These are phyloP conservation scores for Crocodylus rhombifer DNA, from an alignment of 2,797 vertebrate species.

Conservation along the genomic window DNA sequence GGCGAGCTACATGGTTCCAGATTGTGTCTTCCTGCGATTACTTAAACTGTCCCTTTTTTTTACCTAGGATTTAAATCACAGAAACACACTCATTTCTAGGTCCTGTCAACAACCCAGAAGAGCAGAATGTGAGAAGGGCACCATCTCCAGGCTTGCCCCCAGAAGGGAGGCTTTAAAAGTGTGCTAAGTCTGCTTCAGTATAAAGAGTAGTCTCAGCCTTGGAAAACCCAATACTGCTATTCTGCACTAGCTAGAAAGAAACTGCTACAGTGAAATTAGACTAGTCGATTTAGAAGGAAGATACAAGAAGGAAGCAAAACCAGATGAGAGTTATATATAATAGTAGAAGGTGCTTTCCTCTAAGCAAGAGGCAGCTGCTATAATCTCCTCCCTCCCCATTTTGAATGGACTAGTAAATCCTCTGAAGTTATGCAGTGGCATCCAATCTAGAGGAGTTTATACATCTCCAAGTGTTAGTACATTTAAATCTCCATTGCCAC, in stretches of 20 bases:
- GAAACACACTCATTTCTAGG: neutral
- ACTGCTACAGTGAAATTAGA: too few species aligned
- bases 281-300: too few species aligned
- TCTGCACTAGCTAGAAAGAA: neutral
- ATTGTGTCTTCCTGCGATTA: neutral
- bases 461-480: neutral
- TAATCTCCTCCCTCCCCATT: neutral
- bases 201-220: slow-evolving; percentile 19
- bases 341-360: neutral
- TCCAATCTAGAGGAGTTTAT: neutral
- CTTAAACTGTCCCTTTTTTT: neutral
- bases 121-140: neutral
- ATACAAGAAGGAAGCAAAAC: neutral
- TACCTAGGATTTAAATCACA: neutral
- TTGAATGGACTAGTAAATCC: neutral
- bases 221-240: slow-evolving; percentile 31
- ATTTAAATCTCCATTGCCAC: neutral
- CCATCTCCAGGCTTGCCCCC: neutral
- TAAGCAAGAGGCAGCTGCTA: neutral
- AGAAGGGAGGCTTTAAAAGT: neutral
- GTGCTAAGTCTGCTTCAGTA: neutral
- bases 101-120: slow-evolving; percentile 8
- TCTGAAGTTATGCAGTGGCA: neutral
- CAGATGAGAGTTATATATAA: neutral
- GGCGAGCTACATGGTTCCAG: neutral